Base-by-base conservation (phyloP, 2,888 invertebrate genomes). In the Plebejus melissa region DNA sequence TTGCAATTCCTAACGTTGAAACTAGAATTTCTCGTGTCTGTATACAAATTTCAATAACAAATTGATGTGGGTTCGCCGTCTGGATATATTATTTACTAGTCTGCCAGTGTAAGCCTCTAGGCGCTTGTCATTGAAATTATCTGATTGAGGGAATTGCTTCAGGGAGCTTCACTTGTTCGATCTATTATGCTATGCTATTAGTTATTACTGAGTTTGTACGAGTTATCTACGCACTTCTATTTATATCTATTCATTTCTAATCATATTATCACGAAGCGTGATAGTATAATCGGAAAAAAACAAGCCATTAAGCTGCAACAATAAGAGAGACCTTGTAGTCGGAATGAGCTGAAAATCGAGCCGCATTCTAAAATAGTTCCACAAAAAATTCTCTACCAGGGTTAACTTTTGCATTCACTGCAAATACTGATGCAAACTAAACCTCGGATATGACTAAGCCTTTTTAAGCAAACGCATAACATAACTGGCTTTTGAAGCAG, bases 291-390 rank as follows among this genome's bases (percentile, higher is more conserved):
- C 65, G 65, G 32, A 36, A 65, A 16, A 36, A 32, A 65, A 65
- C 32, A 16, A 65, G 65, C 65, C 13, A 65, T 65, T 0, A 11
- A 65, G 16, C 16, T 13, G 32, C 32, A 65, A 32, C 22, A 60
- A 22, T 65, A 65, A 65, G 65, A 65, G 65, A 65, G 65, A 65
- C 65, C 65, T 65, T 65, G 65, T 65, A 65, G 32, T 65, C 32
- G 22, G 32, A 65, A 65, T 65, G 13, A 65, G 65, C 32, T 65
- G 32, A 65, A 60, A 65, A 65, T 13, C 32, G 28, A 65, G 65
- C 60, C 22, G 28, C 65, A 13, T 65, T 65, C 65, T 65, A 65
- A 32, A 65, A 60, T 28, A 60, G 60, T 60, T 28, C 9, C 60
- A 28, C 3, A 60, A 11, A 46, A 28, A 60, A 28, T 22, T 60